Evolutionary conservation across 1,140 invertebrate species (phyloP).

Genomic region (Macrobrachium nipponense): DNA sequence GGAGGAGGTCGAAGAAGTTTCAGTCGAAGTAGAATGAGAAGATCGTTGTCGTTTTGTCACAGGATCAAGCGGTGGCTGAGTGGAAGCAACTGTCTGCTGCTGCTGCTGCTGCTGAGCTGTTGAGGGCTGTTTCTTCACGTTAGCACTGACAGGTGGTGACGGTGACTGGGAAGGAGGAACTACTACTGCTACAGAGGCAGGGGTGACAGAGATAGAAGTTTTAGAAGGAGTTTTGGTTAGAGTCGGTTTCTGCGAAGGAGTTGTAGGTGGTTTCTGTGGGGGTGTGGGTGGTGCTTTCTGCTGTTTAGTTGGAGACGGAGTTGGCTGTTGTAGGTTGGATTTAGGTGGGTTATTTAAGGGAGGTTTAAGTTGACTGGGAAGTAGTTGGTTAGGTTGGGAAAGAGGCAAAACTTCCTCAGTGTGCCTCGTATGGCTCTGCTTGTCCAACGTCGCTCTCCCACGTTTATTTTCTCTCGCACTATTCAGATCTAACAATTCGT

Average conservation of each 20-base stretch:
- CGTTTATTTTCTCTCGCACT: slow-evolving; percentile 65
- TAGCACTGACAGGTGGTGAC: slow-evolving; percentile 53
- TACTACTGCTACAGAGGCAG: slow-evolving; percentile 30
- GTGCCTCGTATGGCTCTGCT: slow-evolving; percentile 53
- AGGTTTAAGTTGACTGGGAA: slow-evolving; percentile 54
- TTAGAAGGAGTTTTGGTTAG: slow-evolving; percentile 43
- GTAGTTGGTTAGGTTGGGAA: slow-evolving; percentile 59
- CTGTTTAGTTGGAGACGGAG: slow-evolving; percentile 4
- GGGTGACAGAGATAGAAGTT: slow-evolving; percentile 22
- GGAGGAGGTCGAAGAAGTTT: slow-evolving; percentile 63
- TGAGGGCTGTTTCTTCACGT: slow-evolving; percentile 59
- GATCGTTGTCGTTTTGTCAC: slow-evolving; percentile 43
- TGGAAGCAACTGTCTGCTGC: slow-evolving; percentile 57
- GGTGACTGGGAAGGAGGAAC: slow-evolving; percentile 41
- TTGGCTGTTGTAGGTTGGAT: slow-evolving; percentile 16
- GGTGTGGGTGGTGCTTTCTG: slow-evolving; percentile 21
- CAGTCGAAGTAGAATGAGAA: slow-evolving; percentile 49
- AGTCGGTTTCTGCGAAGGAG: slow-evolving; percentile 42
- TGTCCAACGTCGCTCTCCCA: slow-evolving; percentile 52
- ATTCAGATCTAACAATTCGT: slow-evolving; percentile 70
- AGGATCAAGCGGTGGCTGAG: slow-evolving; percentile 63
- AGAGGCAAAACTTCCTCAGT: slow-evolving; percentile 53
- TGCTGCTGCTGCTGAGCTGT: no score
- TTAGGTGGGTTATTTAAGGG: slow-evolving; percentile 40
- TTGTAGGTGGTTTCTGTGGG: slow-evolving; percentile 51